Percentiles rank a stretch among this genome's conserved stretches.
Conservation (phyloP, 1,140 invertebrate species). For the Mercenaria mercenaria region DNA sequence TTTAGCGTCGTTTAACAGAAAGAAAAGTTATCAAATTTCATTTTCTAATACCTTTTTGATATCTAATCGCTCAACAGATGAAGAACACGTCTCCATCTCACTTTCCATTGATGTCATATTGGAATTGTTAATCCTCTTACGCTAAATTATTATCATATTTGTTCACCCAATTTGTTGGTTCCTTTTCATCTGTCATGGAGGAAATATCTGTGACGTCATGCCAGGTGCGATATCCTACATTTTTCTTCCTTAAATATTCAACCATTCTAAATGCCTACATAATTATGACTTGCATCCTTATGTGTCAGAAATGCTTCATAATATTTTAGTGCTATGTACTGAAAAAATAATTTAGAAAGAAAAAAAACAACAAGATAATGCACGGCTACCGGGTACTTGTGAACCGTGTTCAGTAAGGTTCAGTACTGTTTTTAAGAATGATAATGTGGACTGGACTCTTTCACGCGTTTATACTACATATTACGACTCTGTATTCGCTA, state of each 20-base stretch:
- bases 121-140: constrained; percentile 10
- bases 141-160: constrained; percentile 36
- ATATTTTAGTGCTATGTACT: no score
- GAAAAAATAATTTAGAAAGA: no score
- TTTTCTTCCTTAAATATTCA: neutral
- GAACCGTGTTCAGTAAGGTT: neutral
- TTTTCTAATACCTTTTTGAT: constrained; percentile 75
- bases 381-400: neutral
- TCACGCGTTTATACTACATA: no score
- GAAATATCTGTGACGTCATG: constrained; percentile 77
- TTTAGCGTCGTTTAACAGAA: neutral
- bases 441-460: no score
- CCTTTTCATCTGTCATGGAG: constrained; percentile 71
- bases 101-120: constrained; percentile 77
- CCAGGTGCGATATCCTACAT: neutral
- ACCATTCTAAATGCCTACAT: no score
- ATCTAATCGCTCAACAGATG: constrained; percentile 75
- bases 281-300: no score
- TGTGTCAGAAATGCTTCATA: no score
- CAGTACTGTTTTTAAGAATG: no score
- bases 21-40: neutral
- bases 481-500: no score
- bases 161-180: constrained; percentile 51
- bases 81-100: constrained; percentile 79
- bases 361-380: neutral